phyloP scores from a whole-genome alignment of 2,888 invertebrate species.

The Drosophila diplacantha region DNA sequence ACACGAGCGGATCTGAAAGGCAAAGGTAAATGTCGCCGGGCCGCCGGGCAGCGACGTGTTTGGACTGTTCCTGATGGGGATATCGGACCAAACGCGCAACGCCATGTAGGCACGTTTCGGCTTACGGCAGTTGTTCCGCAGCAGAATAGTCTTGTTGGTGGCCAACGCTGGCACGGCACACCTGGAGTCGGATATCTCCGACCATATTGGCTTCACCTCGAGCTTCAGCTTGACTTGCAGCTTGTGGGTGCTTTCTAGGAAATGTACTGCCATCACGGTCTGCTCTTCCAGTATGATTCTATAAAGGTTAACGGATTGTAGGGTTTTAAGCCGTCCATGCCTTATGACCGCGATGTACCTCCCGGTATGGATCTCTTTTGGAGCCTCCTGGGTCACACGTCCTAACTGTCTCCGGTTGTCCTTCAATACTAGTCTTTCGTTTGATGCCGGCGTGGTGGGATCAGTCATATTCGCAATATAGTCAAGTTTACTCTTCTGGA shows the following conservation, averaged over 20 bases:
- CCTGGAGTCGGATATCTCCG: constrained; percentile 8
- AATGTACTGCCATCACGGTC: constrained; percentile 46
- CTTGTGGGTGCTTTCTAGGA: constrained; percentile 31
- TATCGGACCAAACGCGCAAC: constrained; percentile 16
- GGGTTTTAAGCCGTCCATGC: not conserved
- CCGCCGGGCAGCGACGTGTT: constrained; percentile 28
- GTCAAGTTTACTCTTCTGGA: constrained; percentile 1
- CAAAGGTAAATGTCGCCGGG: constrained; percentile 43
- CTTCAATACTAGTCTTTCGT: not conserved
- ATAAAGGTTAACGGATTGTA: constrained; percentile 33
- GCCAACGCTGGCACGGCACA: constrained; percentile 33
- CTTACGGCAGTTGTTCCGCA: constrained; percentile 45
- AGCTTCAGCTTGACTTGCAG: constrained; percentile 33
- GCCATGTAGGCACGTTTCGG: constrained; percentile 41
- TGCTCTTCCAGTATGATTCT: constrained; percentile 37
- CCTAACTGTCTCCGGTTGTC: not conserved
- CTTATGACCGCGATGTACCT: constrained; percentile 10
- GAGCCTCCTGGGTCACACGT: not conserved
- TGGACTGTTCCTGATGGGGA: not conserved
- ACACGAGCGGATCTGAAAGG: constrained; percentile 53
- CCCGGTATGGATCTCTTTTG: not conserved
- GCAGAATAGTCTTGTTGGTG: constrained; percentile 26
- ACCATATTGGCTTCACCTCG: constrained; percentile 20
- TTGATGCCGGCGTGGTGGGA: constrained; percentile 19
- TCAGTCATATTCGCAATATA: constrained; percentile 19